Percentiles rank a stretch among this genome's conserved stretches.
phyloP scores from a whole-genome alignment of 2,113 vertebrate genomes.

The Solea solea region DNA sequence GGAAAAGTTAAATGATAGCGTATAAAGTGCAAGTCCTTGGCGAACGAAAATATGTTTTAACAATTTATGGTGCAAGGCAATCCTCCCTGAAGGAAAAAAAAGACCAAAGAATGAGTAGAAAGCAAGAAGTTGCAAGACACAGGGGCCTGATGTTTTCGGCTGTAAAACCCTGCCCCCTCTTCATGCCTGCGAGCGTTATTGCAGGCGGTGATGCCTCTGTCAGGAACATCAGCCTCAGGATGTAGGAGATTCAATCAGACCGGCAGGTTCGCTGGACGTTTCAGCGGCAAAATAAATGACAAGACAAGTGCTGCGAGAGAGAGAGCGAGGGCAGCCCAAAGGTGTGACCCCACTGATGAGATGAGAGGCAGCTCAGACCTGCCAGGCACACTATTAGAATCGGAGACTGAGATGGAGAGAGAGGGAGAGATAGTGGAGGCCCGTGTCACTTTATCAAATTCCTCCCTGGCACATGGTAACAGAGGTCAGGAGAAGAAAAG shows the following conservation, averaged over 20 bases:
- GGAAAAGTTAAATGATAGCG: slow-evolving; percentile 54
- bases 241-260: slow-evolving; percentile 73
- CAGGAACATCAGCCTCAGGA: slow-evolving; percentile 56
- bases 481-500: slow-evolving; percentile 77
- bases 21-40: slow-evolving; percentile 57
- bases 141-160: slow-evolving; percentile 39
- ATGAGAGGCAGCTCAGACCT: slow-evolving; percentile 73
- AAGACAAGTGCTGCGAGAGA: slow-evolving; percentile 48
- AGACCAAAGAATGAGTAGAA: slow-evolving; percentile 50
- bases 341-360: slow-evolving; percentile 75
- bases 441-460: slow-evolving; percentile 83
- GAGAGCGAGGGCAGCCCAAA: slow-evolving; percentile 63
- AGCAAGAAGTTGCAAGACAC: slow-evolving; percentile 51
- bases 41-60: slow-evolving; percentile 64
- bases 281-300: slow-evolving; percentile 74
- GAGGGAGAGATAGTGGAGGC: slow-evolving; percentile 22
- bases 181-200: slow-evolving; percentile 16
- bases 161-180: slow-evolving; percentile 39
- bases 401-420: slow-evolving; percentile 56
- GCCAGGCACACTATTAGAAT: slow-evolving; percentile 70
- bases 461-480: slow-evolving; percentile 75
- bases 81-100: slow-evolving; percentile 42
- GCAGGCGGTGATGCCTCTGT: slow-evolving; percentile 38
- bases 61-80: slow-evolving; percentile 59
- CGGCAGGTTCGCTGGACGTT: slow-evolving; percentile 45